A percentile compares a stretch with the other conserved stretches of the same genome.
These are phyloP conservation scores for Anguilla japonica DNA, from an alignment of 2,113 vertebrate species.

Conservation along the genomic window DNA sequence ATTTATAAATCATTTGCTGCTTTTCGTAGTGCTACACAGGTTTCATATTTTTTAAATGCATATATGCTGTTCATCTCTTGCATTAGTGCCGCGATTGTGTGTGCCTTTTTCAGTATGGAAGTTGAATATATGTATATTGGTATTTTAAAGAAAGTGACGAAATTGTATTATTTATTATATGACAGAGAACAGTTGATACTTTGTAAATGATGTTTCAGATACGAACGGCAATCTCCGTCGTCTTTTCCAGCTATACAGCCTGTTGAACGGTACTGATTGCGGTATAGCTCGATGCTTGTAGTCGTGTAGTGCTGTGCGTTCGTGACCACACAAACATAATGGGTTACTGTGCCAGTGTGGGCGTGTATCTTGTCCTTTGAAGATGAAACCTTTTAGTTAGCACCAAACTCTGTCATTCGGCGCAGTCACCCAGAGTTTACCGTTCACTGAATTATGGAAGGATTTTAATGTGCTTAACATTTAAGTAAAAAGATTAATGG, in stretches of 20 bases:
- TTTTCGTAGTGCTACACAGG: background rate
- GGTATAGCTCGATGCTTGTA: background rate
- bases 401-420: background rate
- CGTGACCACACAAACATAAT: conserved; percentile 46
- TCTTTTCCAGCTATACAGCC: conserved; percentile 25
- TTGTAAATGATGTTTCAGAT: background rate
- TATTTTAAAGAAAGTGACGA: background rate
- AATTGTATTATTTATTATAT: background rate
- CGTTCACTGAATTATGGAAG: background rate
- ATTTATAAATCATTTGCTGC: background rate
- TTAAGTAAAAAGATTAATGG: conserved; percentile 2
- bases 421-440: background rate
- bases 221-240: background rate
- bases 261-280: conserved; percentile 39
- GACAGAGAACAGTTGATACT: background rate
- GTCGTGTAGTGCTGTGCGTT: background rate
- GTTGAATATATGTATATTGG: background rate
- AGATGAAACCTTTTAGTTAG: conserved; percentile 39
- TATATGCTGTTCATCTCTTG: background rate
- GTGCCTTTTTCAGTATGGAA: background rate
- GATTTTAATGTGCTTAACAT: conserved; percentile 11
- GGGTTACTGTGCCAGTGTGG: conserved; percentile 68
- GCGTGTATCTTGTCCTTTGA: conserved; percentile 49
- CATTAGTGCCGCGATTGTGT: background rate
- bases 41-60: background rate